Conservation (phyloP, 2,888 invertebrate species). For the Portevinia maculata region DNA sequence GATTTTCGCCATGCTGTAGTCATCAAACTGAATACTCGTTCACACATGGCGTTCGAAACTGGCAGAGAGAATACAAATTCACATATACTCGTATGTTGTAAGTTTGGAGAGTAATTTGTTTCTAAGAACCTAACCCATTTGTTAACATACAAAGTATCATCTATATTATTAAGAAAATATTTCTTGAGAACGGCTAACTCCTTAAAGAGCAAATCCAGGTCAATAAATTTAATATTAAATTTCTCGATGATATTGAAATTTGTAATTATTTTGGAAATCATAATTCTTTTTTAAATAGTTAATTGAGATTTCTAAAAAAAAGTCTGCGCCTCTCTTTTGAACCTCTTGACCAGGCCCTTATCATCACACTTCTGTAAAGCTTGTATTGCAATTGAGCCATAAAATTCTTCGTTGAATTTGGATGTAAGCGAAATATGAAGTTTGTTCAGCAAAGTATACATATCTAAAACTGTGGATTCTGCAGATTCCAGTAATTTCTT, state of each 20-base stretch:
- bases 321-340: slow-evolving; percentile 20
- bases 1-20: slow-evolving; percentile 23
- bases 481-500: slow-evolving; percentile 20
- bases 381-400: slow-evolving; percentile 17
- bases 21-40: slow-evolving; percentile 31
- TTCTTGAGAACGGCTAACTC: slow-evolving; percentile 17
- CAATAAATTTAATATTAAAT: slow-evolving; percentile 7
- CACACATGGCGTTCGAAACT: slow-evolving; percentile 21
- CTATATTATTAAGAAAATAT: neutral
- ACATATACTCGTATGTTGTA: slow-evolving; percentile 25
- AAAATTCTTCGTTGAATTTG: slow-evolving; percentile 26
- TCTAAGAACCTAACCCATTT: slow-evolving; percentile 31
- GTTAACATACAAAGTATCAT: slow-evolving; percentile 1
- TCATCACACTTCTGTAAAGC: slow-evolving; percentile 13
- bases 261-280: slow-evolving; percentile 25
- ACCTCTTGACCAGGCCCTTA: slow-evolving; percentile 13
- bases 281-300: slow-evolving; percentile 33
- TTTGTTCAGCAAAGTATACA: slow-evolving; percentile 28
- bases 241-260: slow-evolving; percentile 23
- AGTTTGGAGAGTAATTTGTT: slow-evolving; percentile 8
- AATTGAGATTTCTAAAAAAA: slow-evolving; percentile 30
- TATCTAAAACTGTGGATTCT: too few species aligned
- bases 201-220: slow-evolving; percentile 10
- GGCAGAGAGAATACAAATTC: slow-evolving; percentile 16
- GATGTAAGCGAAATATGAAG: slow-evolving; percentile 11